phyloP scores from a whole-genome alignment of 2,797 vertebrate species.

The Acipenser oxyrinchus region DNA sequence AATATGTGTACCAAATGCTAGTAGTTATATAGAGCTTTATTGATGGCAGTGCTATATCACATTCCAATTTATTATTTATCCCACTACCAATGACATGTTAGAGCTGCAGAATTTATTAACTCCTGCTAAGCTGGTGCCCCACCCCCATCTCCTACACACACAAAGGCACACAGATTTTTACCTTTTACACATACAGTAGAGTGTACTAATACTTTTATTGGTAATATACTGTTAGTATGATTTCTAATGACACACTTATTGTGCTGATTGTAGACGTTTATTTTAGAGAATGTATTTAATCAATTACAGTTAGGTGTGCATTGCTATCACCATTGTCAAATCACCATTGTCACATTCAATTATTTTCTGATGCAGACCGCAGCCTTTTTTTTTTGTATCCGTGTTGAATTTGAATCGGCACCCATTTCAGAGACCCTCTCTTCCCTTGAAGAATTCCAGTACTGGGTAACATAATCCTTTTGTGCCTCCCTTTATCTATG shows the following conservation, averaged over 20 bases:
- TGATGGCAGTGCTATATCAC: not conserved
- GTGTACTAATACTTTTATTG: no score
- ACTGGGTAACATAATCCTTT: conserved; percentile 25
- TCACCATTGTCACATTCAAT: conserved; percentile 36
- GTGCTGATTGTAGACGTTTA: no score
- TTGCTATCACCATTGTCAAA: conserved; percentile 22
- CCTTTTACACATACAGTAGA: no score
- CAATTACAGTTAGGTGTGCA: conserved; percentile 18
- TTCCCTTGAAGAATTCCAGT: conserved; percentile 18
- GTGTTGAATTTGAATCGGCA: conserved; percentile 24
- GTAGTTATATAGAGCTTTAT: not conserved
- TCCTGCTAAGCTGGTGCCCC: no score
- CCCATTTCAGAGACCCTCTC: conserved; percentile 13
- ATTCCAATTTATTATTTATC: not conserved
- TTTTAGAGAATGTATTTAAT: conserved; percentile 20
- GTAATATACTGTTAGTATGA: no score
- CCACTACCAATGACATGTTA: not conserved
- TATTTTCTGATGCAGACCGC: conserved; percentile 14
- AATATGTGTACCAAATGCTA: not conserved
- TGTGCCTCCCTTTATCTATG: conserved; percentile 19
- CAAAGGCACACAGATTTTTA: no score
- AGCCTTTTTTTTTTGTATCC: conserved; percentile 17
- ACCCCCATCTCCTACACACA: no score
- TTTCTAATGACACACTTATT: no score
- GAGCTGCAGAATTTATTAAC: no score